Conservation (phyloP, 2,113 vertebrate genomes). For the Aythya baeri region DNA sequence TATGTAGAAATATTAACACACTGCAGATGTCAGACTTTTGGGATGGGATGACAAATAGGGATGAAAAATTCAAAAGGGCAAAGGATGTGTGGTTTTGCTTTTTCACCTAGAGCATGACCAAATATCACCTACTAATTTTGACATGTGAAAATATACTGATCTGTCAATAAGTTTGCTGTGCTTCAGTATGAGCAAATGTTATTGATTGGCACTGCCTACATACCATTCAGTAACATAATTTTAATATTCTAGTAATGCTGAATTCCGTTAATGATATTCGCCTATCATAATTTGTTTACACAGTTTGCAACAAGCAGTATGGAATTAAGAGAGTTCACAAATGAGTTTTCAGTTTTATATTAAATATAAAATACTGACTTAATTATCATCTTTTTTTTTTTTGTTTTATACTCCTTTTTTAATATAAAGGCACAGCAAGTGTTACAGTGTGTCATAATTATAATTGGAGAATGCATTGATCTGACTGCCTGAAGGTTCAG, state of each 20-base stretch:
- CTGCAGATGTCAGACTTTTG: not conserved
- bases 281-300: not conserved
- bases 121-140: not conserved
- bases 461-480: not conserved
- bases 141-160: not conserved
- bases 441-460: not conserved
- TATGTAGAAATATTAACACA: not conserved
- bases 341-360: not conserved
- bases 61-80: not conserved
- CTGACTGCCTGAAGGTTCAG: not conserved
- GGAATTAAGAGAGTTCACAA: not conserved
- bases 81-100: not conserved
- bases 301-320: not conserved
- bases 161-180: not conserved
- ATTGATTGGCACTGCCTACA: not conserved
- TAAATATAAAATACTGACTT: not conserved
- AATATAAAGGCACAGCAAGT: not conserved
- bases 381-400: not conserved
- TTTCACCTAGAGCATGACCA: not conserved
- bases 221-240: not conserved
- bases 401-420: not conserved
- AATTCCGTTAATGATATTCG: not conserved
- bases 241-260: not conserved
- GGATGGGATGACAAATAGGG: not conserved
- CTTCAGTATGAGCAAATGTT: not conserved